Evolutionary conservation across 2,888 invertebrate species (phyloP).

Genomic region (Drosophila mimica): DNA sequence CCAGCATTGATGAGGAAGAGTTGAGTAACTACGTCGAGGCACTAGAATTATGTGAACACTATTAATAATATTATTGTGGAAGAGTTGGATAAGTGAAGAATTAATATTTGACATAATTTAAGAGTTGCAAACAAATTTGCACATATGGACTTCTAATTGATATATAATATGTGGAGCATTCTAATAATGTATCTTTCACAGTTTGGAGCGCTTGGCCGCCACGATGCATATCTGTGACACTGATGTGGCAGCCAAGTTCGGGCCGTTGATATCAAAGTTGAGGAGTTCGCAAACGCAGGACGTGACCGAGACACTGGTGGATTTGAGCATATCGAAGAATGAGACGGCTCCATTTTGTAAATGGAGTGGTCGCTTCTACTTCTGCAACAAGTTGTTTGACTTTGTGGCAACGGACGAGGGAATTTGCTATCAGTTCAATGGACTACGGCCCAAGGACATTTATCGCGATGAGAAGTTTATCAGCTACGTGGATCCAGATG

Average conservation of each 20-base stretch:
- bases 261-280: constrained; percentile 60
- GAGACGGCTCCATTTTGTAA: constrained; percentile 81
- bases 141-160: not conserved
- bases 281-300: constrained; percentile 14
- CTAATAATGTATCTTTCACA: constrained; percentile 26
- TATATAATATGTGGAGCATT: not conserved
- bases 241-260: constrained; percentile 74
- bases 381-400: constrained; percentile 80
- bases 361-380: constrained; percentile 83
- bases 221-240: constrained; percentile 83
- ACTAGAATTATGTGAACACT: not conserved
- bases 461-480: constrained; percentile 78
- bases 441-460: constrained; percentile 77
- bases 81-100: no score
- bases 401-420: constrained; percentile 84
- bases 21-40: constrained; percentile 52
- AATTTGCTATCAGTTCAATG: constrained; percentile 84
- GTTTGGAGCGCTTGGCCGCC: constrained; percentile 77
- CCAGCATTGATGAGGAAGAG: constrained; percentile 53
- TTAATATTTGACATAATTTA: not conserved
- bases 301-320: constrained; percentile 73
- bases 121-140: not conserved
- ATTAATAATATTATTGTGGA: not conserved
- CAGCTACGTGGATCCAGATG: constrained; percentile 74
- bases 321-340: constrained; percentile 80